phyloP scores from a whole-genome alignment of 1,140 invertebrate genomes.

The Saccostrea cuccullata region DNA sequence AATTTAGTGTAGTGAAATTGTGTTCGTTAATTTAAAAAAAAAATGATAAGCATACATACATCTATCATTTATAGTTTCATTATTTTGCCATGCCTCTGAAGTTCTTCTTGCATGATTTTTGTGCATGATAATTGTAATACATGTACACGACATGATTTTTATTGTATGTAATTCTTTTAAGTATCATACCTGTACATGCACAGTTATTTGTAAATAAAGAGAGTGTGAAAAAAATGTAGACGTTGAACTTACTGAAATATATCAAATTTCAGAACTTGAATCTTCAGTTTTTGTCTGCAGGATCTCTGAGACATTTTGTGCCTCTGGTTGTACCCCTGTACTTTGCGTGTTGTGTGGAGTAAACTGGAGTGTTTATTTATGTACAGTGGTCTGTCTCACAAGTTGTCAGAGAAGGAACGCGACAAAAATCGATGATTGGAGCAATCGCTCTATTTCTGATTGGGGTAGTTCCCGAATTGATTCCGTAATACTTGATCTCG shows the following conservation, averaged over 20 bases:
- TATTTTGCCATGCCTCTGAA: no score
- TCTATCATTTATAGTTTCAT: no score
- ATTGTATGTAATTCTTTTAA: no score
- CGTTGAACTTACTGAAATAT: background rate
- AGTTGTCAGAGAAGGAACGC: conserved; percentile 14
- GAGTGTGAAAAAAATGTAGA: background rate
- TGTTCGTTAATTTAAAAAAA: background rate
- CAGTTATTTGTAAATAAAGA: no score
- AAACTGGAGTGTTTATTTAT: conserved; percentile 22
- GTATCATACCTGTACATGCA: no score
- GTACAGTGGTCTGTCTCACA: conserved; percentile 26
- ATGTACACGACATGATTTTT: no score
- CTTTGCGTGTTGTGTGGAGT: background rate
- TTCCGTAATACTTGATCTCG: conserved; percentile 35
- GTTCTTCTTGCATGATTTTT: no score
- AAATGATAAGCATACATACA: no score
- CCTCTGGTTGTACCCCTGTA: background rate
- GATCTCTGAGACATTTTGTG: background rate
- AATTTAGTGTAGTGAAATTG: background rate
- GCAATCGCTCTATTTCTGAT: conserved; percentile 37
- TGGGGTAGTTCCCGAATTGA: conserved; percentile 34
- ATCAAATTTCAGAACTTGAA: background rate
- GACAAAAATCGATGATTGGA: conserved; percentile 34
- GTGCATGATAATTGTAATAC: no score
- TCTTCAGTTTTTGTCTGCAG: background rate